A percentile compares a stretch with the other conserved stretches of the same genome.
phyloP scores from a whole-genome alignment of 2,113 vertebrate genomes.

The Takifugu flavidus region DNA sequence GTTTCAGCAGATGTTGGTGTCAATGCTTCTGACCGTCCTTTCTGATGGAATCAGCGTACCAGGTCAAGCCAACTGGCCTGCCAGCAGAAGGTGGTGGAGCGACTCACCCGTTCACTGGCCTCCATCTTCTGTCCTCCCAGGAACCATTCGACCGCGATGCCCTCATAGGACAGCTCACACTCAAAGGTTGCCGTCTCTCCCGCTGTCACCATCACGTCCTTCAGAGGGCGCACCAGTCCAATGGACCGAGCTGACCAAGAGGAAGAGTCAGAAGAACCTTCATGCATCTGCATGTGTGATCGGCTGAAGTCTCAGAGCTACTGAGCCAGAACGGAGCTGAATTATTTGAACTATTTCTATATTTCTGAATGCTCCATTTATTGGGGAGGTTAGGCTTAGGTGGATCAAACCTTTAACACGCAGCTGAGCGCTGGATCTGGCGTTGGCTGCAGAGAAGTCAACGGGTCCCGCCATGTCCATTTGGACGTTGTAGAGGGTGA shows the following conservation, averaged over 20 bases:
- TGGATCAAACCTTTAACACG: conserved; percentile 86
- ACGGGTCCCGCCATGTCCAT: conserved; percentile 89
- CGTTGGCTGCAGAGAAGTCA: conserved; percentile 94
- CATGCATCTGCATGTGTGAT: neutral
- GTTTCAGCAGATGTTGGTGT: no score
- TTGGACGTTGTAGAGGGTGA: conserved; percentile 89
- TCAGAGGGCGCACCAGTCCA: conserved; percentile 83
- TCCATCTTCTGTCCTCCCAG: conserved; percentile 86
- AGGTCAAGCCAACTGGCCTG: no score
- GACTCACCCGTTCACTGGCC: conserved; percentile 86
- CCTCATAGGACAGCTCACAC: conserved; percentile 95
- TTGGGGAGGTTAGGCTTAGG: neutral
- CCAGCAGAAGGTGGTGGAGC: neutral
- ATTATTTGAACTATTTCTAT: no score
- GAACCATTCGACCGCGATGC: conserved; percentile 91
- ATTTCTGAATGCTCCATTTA: no score
- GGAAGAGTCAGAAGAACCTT: conserved; percentile 33
- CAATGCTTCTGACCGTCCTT: no score
- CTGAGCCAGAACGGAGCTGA: no score
- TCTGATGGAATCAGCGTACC: no score
- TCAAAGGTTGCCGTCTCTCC: conserved; percentile 95
- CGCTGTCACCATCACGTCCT: conserved; percentile 91
- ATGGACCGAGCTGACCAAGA: conserved; percentile 86
- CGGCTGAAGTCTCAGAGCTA: no score
- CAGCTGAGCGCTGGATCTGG: conserved; percentile 91